A percentile compares a stretch with the other conserved stretches of the same genome.
Conservation (phyloP, 2,888 invertebrate species). For the Coelinius sp. region DNA sequence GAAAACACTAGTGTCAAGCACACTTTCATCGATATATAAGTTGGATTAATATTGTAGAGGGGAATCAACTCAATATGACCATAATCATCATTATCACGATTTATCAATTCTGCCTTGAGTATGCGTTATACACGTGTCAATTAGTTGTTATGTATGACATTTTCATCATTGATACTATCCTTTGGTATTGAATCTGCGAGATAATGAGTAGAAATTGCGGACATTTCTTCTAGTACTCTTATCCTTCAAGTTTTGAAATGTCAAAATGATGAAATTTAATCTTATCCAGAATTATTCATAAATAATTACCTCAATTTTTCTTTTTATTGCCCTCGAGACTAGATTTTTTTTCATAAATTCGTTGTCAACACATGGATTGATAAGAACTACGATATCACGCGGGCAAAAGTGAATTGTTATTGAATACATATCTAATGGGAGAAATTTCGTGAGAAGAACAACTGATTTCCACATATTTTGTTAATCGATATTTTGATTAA, state of each 20-base stretch:
- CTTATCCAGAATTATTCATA: no score
- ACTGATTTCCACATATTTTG: no score
- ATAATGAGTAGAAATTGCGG: no score
- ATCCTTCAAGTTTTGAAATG: no score
- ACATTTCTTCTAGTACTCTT: no score
- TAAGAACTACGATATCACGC: not conserved
- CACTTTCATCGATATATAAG: slow-evolving; percentile 13
- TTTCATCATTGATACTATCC: not conserved
- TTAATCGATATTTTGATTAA: no score
- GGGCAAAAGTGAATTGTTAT: not conserved
- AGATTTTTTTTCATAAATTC: not conserved
- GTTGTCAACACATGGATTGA: not conserved
- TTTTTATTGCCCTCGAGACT: not conserved
- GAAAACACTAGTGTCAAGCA: not conserved
- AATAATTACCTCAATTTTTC: not conserved
- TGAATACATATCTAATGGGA: no score
- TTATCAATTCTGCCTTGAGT: not conserved
- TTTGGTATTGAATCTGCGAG: not conserved
- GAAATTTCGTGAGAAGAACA: no score
- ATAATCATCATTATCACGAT: not conserved
- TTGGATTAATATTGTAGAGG: not conserved
- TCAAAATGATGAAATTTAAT: not conserved
- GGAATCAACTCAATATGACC: not conserved
- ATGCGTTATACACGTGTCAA: not conserved
- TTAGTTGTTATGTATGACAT: not conserved